Conservation (phyloP, 2,888 invertebrate genomes). For the Gymnoscelis rufifasciata region DNA sequence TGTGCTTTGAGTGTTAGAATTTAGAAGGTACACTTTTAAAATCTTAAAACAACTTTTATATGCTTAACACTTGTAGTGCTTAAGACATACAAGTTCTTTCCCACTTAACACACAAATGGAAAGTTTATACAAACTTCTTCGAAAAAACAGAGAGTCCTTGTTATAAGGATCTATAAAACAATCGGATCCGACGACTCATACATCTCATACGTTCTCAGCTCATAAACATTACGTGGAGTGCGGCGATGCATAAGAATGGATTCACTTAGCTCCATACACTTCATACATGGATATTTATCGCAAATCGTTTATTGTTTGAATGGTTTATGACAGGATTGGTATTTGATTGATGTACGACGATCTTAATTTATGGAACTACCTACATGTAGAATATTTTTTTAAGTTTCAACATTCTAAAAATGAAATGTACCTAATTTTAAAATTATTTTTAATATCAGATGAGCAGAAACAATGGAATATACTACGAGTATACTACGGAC, state of each 20-base stretch:
- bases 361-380: no score
- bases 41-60: no score
- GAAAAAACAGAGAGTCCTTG: slow-evolving; percentile 17
- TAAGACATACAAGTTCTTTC: slow-evolving; percentile 1
- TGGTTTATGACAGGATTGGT: not conserved
- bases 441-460: no score
- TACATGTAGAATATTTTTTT: no score
- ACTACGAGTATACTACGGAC: no score
- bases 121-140: slow-evolving; percentile 18
- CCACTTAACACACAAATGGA: slow-evolving; percentile 10
- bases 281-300: slow-evolving; percentile 15
- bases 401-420: no score
- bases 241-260: slow-evolving; percentile 24
- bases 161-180: slow-evolving; percentile 28
- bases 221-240: slow-evolving; percentile 28
- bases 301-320: slow-evolving; percentile 8
- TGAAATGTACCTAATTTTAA: no score
- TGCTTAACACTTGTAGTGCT: no score
- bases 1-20: no score
- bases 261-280: slow-evolving; percentile 25
- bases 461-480: no score
- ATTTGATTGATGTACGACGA: no score
- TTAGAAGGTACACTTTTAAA: no score
- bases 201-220: slow-evolving; percentile 25
- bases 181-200: slow-evolving; percentile 22